Conservation (phyloP, 2,888 invertebrate genomes). For the Lasioglossum lativentre region DNA sequence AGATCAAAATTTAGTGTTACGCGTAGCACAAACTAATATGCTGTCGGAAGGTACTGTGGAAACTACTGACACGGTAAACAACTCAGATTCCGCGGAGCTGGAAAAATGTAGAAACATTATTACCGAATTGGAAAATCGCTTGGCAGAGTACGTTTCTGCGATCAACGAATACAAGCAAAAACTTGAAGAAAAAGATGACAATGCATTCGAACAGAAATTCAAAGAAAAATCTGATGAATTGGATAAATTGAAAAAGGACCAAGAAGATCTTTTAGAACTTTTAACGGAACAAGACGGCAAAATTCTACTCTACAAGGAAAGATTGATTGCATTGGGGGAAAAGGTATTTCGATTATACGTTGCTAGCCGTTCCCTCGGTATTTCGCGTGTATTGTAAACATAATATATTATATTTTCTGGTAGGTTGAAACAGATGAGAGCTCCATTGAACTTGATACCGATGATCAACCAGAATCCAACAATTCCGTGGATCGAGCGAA, state of each 20-base stretch:
- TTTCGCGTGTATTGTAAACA: background rate
- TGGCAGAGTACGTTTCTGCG: slow-evolving; percentile 75
- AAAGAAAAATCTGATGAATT: slow-evolving; percentile 86
- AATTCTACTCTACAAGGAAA: slow-evolving; percentile 88
- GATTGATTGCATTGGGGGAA: slow-evolving; percentile 86
- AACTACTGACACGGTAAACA: slow-evolving; percentile 40
- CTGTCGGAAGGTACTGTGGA: slow-evolving; percentile 69
- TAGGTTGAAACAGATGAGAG: slow-evolving; percentile 81
- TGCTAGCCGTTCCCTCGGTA: background rate
- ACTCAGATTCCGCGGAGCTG: slow-evolving; percentile 69
- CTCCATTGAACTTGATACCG: slow-evolving; percentile 79
- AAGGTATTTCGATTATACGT: slow-evolving; percentile 78
- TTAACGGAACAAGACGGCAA: slow-evolving; percentile 94
- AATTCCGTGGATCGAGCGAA: slow-evolving; percentile 58
- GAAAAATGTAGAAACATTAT: slow-evolving; percentile 74
- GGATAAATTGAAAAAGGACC: slow-evolving; percentile 92
- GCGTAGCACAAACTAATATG: slow-evolving; percentile 86
- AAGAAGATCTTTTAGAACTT: slow-evolving; percentile 96
- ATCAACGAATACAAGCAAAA: slow-evolving; percentile 80
- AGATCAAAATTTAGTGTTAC: slow-evolving; percentile 94
- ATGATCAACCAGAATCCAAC: slow-evolving; percentile 77
- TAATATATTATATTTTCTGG: slow-evolving; percentile 23
- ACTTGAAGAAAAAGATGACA: slow-evolving; percentile 71
- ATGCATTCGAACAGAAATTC: slow-evolving; percentile 78
- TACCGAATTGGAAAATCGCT: slow-evolving; percentile 75